Percentiles rank a stretch among this genome's conserved stretches.
Conservation (phyloP, 2,113 vertebrate genomes). For the Taxidea taxus region DNA sequence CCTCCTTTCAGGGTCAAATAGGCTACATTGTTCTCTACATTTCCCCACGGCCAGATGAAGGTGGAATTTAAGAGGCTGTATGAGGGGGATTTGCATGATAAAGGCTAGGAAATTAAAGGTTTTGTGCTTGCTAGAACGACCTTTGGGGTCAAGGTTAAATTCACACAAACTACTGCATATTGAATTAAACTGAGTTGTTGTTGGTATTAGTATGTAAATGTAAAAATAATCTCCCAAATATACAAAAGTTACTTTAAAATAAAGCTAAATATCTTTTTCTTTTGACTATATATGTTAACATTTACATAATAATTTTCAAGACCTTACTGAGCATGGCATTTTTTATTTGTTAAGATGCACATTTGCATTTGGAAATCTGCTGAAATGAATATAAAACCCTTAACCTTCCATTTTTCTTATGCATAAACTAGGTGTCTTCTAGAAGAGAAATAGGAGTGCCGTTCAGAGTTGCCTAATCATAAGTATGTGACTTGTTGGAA, state of each 20-base stretch:
- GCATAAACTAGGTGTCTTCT: conserved; percentile 32
- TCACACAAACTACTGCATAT: background rate
- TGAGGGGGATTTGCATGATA: background rate
- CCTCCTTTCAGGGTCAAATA: background rate
- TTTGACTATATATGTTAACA: background rate
- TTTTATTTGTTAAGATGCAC: background rate
- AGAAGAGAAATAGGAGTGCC: background rate
- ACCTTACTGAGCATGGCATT: background rate
- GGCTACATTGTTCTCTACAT: background rate
- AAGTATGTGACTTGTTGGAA: conserved; percentile 45
- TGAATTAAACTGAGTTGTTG: background rate
- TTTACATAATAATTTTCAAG: background rate
- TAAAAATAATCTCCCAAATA: conserved; percentile 32
- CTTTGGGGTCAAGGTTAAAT: conserved; percentile 26
- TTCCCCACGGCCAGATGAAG: conserved; percentile 4
- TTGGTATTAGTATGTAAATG: background rate
- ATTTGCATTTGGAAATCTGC: background rate
- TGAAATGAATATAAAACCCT: background rate
- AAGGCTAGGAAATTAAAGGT: conserved; percentile 14
- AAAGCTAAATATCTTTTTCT: conserved; percentile 30
- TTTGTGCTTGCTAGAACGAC: conserved; percentile 23
- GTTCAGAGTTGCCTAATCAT: background rate
- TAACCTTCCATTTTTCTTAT: background rate
- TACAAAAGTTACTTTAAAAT: conserved; percentile 36
- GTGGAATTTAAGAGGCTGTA: background rate